These are phyloP conservation scores for Sebastes itinus DNA, from an alignment of 2,797 vertebrate species.

Conservation along the genomic window DNA sequence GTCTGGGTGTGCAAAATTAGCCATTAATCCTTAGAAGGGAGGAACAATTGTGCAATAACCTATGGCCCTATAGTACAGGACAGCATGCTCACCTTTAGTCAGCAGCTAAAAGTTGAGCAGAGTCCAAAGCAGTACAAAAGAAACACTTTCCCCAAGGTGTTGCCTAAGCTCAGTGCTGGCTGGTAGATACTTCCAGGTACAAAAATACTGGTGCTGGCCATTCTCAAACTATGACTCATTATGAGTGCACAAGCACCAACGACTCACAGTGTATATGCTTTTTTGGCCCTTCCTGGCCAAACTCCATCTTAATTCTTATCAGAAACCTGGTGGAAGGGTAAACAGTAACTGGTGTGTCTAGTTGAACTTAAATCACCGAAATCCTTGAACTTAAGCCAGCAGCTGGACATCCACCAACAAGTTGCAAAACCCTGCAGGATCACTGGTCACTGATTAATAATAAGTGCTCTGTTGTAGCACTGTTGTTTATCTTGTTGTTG, in stretches of 20 bases:
- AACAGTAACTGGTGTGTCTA: background rate
- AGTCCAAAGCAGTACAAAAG: conserved; percentile 30
- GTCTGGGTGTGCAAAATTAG: conserved; percentile 39
- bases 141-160: conserved; percentile 17
- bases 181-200: background rate
- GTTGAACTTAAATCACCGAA: background rate
- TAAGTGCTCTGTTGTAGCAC: background rate
- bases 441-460: conserved; percentile 17
- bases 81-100: conserved; percentile 11
- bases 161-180: conserved; percentile 5
- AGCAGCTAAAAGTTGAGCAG: conserved; percentile 28
- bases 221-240: background rate
- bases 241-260: background rate
- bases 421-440: background rate
- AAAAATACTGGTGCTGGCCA: background rate
- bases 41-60: conserved; percentile 40
- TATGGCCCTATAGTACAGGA: background rate
- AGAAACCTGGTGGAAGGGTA: background rate
- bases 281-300: background rate
- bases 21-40: conserved; percentile 27
- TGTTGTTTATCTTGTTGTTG: background rate
- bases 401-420: background rate
- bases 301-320: background rate
- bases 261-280: background rate
- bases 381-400: background rate